Conservation (phyloP, 2,888 invertebrate genomes). For the Meiosimyza decipiens region DNA sequence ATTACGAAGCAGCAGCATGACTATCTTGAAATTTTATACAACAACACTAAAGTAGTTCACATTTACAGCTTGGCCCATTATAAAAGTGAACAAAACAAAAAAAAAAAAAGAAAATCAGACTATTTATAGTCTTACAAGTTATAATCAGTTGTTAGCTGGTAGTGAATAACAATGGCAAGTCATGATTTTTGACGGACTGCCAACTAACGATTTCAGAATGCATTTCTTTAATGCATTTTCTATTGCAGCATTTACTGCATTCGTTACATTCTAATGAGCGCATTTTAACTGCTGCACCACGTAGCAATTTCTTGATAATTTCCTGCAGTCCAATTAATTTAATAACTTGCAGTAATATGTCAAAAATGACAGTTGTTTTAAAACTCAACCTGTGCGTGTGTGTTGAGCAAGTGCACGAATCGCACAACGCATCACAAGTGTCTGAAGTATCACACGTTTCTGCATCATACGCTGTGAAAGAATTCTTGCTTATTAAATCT, state of each 20-base stretch:
- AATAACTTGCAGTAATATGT: conserved; percentile 18
- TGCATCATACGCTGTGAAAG: no score
- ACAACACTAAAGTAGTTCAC: no score
- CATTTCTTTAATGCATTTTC: no score
- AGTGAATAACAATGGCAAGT: not conserved
- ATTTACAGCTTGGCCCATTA: not conserved
- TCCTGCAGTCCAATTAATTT: conserved; percentile 17
- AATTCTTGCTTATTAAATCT: not conserved
- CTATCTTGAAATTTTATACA: no score
- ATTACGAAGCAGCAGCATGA: not conserved
- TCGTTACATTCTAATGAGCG: no score
- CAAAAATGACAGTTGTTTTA: conserved; percentile 17
- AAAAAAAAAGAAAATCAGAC: not conserved
- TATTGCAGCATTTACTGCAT: no score
- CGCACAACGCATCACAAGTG: no score
- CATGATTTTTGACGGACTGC: not conserved
- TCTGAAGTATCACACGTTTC: not conserved
- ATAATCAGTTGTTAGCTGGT: not conserved
- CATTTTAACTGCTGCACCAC: not conserved
- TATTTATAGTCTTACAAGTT: conserved; percentile 8
- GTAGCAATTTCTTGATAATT: not conserved
- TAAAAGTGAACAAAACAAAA: not conserved
- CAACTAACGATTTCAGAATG: not conserved
- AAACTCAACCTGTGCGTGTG: no score
- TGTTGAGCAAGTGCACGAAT: no score